Conservation (phyloP, 2,113 vertebrate species). For the Sylvietta virens region DNA sequence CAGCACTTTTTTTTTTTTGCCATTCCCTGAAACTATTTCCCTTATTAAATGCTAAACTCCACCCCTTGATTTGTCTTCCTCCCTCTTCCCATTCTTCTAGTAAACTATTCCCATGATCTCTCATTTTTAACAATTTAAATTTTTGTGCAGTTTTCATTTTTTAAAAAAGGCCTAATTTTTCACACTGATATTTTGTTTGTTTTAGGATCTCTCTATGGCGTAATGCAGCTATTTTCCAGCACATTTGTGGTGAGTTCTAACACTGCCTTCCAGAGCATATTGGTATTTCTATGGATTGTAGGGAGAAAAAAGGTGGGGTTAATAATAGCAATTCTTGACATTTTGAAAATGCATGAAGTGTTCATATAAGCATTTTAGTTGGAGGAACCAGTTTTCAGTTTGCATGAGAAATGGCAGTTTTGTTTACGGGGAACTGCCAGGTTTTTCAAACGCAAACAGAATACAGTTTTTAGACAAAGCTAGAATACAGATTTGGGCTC, state of each 20-base stretch:
- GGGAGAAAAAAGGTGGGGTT: background rate
- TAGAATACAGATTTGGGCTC: background rate
- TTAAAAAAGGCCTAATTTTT: background rate
- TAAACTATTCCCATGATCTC: background rate
- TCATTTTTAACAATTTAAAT: background rate
- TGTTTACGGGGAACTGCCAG: background rate
- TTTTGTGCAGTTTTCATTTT: background rate
- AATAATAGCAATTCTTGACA: background rate
- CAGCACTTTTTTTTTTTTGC: background rate
- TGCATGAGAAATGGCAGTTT: background rate
- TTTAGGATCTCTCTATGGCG: slow-evolving; percentile 90
- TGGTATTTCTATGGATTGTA: background rate
- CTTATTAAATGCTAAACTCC: background rate
- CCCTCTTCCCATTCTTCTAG: background rate
- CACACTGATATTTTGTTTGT: background rate
- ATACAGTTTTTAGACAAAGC: background rate
- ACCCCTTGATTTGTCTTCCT: background rate
- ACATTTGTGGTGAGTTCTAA: slow-evolving; percentile 87
- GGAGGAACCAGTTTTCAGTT: background rate
- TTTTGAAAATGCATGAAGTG: background rate
- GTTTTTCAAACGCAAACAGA: background rate
- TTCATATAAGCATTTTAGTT: background rate
- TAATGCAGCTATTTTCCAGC: slow-evolving; percentile 94
- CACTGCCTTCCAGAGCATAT: background rate
- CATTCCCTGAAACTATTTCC: background rate